Conservation (phyloP, 1,140 invertebrate species). For the Pseudoatta argentina region DNA sequence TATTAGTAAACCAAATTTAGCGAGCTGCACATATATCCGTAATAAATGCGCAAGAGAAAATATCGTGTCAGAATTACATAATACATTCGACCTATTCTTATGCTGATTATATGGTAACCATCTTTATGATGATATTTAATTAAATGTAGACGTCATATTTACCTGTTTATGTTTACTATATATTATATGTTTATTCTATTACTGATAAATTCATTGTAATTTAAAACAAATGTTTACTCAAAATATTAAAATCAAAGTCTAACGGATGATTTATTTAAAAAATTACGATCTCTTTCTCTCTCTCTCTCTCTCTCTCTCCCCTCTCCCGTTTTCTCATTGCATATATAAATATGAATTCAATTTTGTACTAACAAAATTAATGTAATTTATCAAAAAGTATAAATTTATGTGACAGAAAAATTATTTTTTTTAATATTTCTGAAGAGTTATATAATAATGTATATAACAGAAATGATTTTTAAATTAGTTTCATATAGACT, state of each 20-base stretch:
- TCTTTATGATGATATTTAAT: not conserved
- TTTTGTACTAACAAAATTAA: too few relatives aligned
- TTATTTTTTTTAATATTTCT: too few relatives aligned
- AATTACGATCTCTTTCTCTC: not conserved
- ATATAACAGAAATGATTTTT: too few relatives aligned
- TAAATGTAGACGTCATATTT: not conserved
- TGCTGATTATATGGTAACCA: not conserved
- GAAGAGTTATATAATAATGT: too few relatives aligned
- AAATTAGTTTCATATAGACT: too few relatives aligned
- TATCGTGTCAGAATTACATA: conserved; percentile 30
- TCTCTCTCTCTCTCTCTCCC: too few relatives aligned
- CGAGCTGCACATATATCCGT: not conserved
- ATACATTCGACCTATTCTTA: conserved; percentile 20
- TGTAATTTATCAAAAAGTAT: too few relatives aligned
- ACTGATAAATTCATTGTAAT: not conserved
- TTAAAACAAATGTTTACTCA: not conserved
- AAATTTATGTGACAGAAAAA: too few relatives aligned
- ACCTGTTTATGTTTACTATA: not conserved
- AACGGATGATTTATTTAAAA: not conserved
- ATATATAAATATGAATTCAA: not conserved
- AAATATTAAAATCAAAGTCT: not conserved
- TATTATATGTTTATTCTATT: not conserved
- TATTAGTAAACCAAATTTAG: conserved; percentile 37
- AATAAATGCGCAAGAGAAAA: conserved; percentile 17
- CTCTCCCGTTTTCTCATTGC: not conserved